Base-by-base conservation (phyloP, 2,888 invertebrate species). In the Syrphus vitripennis region DNA sequence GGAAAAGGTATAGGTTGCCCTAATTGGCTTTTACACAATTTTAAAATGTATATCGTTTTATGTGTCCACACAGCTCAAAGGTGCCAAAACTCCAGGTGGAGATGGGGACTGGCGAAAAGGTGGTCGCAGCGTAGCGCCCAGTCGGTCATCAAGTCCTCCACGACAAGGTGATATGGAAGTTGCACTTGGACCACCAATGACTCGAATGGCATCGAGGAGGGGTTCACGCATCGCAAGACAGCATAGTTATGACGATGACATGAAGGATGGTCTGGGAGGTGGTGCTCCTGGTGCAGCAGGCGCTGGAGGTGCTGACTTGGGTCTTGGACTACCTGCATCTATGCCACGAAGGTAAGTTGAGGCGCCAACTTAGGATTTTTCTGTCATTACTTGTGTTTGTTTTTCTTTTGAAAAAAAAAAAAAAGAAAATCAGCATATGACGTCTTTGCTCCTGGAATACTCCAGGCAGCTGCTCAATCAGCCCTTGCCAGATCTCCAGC, bases 191-290 rank as follows among this genome's bases (percentile, higher is more conserved):
- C 91, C 91, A 83, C 90, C 91, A 1, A 89, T 92, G 12, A 91
- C 92, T 53, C 91, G 93, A 48, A 92, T 93, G 88, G 91, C 93
- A 71, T 93, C 94, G 12, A 93, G 95, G 21, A 92, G 95, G 75
- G 95, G 94, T 88, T 95, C 95, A 0, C 91, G 94, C 63, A 95
- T 95, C 21, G 94, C 95, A 19, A 93, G 97, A 14, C 97, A 97
- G 90, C 96, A 96, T 91, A 97, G 97, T 90, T 97, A 96, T 91
- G 97, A 97, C 90, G 97, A 97, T 88, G 97, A 97, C 90, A 93
- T 95, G 87, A 94, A 94, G 89, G 92, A 90, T 29, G 89, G 87
- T 14, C 87, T 89, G 75, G 90, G 89, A 12, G 89, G 88, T 3
- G 88, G 74, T 14, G 74, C 53, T 14, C 87, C 53, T 9, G 76